phyloP scores from a whole-genome alignment of 30 jellyfish, hydroid and myxozoan genomes.

The Chrysaora quinquecirrha region DNA sequence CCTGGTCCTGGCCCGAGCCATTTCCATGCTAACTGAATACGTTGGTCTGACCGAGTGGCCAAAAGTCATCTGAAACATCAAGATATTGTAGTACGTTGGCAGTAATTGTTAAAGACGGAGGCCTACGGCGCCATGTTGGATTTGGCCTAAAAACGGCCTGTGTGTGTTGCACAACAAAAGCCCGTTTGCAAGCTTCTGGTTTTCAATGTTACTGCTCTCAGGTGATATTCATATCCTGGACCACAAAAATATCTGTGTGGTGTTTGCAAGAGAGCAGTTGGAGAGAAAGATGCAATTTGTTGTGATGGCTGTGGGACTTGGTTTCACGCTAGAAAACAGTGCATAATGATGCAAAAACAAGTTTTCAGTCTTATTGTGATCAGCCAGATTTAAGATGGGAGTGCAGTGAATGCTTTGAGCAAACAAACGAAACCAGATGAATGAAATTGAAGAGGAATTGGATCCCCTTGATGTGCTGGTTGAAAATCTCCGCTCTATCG shows the following conservation, averaged over 20 bases:
- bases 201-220: neutral
- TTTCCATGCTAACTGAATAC: too few species aligned
- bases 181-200: neutral
- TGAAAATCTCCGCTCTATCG: neutral
- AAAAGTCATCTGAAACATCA: neutral
- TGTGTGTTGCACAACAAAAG: neutral
- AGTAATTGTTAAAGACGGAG: neutral
- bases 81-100: neutral
- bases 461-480: conserved; percentile 1
- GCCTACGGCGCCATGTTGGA: conserved; percentile 5
- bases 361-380: neutral
- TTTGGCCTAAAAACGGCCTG: neutral
- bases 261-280: neutral
- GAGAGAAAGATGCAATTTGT: neutral
- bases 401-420: conserved; percentile 1
- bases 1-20: too few species aligned
- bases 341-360: neutral
- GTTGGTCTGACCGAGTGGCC: too few species aligned
- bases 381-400: neutral
- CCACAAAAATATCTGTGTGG: conserved; percentile 12
- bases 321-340: conserved; percentile 6
- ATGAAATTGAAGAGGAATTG: neutral
- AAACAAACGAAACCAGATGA: neutral
- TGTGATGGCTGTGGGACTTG: conserved; percentile 4
- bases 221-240: conserved; percentile 15